A percentile compares a stretch with the other conserved stretches of the same genome.
phyloP scores from a whole-genome alignment of 2,888 invertebrate species.

The Melanchra persicariae region DNA sequence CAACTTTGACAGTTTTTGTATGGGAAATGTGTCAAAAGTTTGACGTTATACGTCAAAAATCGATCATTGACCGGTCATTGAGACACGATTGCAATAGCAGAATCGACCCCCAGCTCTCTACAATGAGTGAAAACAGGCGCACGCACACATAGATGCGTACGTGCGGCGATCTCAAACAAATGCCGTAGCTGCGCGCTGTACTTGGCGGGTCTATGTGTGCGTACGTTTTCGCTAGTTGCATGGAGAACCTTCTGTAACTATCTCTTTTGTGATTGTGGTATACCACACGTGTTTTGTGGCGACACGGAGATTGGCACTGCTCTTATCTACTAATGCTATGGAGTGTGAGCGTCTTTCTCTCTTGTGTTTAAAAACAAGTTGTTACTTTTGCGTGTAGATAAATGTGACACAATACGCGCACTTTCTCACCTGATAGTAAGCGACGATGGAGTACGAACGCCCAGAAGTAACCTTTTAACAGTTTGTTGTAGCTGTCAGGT shows the following conservation, averaged over 20 bases:
- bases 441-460: too few species aligned
- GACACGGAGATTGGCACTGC: conserved; percentile 1
- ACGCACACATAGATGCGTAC: neutral
- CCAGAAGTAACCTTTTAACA: too few species aligned
- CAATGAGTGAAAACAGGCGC: neutral
- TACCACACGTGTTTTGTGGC: neutral
- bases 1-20: too few species aligned
- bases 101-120: neutral
- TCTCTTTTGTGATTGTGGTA: neutral
- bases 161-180: neutral
- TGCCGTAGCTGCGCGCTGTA: neutral
- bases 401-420: too few species aligned
- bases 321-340: neutral
- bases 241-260: neutral
- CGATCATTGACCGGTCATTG: too few species aligned
- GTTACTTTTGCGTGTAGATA: neutral
- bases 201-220: neutral
- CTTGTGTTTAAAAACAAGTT: neutral
- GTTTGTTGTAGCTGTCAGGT: too few species aligned
- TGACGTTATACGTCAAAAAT: too few species aligned
- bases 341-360: neutral
- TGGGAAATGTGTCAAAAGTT: too few species aligned
- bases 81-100: too few species aligned
- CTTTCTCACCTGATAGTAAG: too few species aligned
- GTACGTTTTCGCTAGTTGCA: neutral